Evolutionary conservation across 2,113 vertebrate species (phyloP), one percentile per base, ranked within the genome.

Genomic region (Ardeotis arabs): DNA sequence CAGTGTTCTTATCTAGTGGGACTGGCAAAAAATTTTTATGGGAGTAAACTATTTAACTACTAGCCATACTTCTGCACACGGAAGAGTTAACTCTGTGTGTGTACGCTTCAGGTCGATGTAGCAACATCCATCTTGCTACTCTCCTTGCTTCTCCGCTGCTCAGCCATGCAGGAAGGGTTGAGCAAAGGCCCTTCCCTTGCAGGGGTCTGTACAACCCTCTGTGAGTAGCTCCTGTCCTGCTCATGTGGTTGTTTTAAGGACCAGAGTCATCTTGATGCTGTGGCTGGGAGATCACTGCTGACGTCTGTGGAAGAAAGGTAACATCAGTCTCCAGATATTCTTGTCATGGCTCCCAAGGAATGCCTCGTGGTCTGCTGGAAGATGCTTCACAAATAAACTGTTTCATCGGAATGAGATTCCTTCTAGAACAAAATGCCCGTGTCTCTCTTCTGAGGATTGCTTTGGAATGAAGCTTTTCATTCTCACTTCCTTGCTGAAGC

Each of bases 231-330:
- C 24, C 50, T 58, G n/a, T 41, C 50, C 18, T 56, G 45, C 21
- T 78, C 9, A 2, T 0, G 0, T 5, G 6, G 47, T 12, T 80
- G 41, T 31, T 81, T 60, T 53, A 45, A 81, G 44, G 73, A 37
- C 22, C 9, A 1, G 4, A 23, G 22, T 76, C 17, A 7, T 37
- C 39, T 64, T 24, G 25, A 27, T 68, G 47, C 20, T 74, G 27
- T 89, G 53, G 27, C 13, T 88, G 22, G 4, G 75, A 9, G 3
- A 14, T 19, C 52, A 27, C 16, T 79, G 66, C 44, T 90, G 75
- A 14, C 2, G 4, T 39, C 33, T 9, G 1, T 64, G 67, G n/a
- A 63, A 69, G 28, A 69, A 82, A 77, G 23, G 31, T 20, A 52
- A 22, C 1, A 4, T 74, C 21, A 49, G 24, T 39, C 47, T 89